Conservation (phyloP, 2,888 invertebrate species). For the Heliconius charithonia region DNA sequence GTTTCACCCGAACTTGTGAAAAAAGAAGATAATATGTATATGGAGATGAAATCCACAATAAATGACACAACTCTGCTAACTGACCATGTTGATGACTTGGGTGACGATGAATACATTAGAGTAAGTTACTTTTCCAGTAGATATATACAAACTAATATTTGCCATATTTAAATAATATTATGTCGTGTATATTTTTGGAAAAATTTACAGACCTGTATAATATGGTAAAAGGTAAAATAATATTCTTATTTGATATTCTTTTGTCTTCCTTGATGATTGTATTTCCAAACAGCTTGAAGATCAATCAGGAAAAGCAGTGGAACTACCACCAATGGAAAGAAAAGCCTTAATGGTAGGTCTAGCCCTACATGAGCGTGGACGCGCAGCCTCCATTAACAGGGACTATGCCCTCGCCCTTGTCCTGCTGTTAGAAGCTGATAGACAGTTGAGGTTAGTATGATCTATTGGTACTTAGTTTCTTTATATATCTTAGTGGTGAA, state of each 20-base stretch:
- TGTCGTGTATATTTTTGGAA: too few relatives aligned
- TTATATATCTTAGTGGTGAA: background rate
- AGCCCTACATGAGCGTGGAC: slow-evolving; percentile 91
- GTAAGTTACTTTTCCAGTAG: slow-evolving; percentile 56
- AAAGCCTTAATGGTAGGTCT: slow-evolving; percentile 89
- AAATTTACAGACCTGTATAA: too few relatives aligned
- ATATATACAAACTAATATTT: too few relatives aligned
- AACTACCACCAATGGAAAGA: slow-evolving; percentile 87
- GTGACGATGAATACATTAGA: slow-evolving; percentile 81
- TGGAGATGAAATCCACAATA: slow-evolving; percentile 81
- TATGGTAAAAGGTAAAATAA: too few relatives aligned
- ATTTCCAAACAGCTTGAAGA: slow-evolving; percentile 85
- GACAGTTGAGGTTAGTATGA: slow-evolving; percentile 83
- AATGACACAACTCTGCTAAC: slow-evolving; percentile 83
- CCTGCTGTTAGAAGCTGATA: slow-evolving; percentile 90
- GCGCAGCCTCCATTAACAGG: slow-evolving; percentile 85
- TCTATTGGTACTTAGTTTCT: slow-evolving; percentile 2
- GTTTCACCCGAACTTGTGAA: slow-evolving; percentile 65
- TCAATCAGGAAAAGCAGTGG: slow-evolving; percentile 89
- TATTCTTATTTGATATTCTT: background rate
- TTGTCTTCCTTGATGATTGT: background rate
- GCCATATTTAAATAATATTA: too few relatives aligned
- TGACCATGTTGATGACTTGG: slow-evolving; percentile 68
- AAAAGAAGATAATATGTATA: slow-evolving; percentile 81
- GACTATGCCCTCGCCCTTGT: slow-evolving; percentile 89